These are phyloP conservation scores for Hemaris fuciformis DNA, from an alignment of 2,888 invertebrate species.

Conservation along the genomic window DNA sequence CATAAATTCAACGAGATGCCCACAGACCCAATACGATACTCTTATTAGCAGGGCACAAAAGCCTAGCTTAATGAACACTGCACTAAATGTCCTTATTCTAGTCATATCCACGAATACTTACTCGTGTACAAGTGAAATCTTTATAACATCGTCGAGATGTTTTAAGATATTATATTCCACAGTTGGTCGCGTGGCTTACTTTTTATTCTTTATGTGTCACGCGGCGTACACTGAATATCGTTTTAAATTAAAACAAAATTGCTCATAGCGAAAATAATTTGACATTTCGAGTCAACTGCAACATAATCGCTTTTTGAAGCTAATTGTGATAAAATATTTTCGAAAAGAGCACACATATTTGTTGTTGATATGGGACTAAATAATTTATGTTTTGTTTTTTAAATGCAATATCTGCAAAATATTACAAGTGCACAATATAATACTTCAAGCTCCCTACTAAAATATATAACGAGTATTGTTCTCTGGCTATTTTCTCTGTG, in stretches of 20 bases:
- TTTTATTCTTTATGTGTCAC: neutral
- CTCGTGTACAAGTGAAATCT: neutral
- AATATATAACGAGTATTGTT: neutral
- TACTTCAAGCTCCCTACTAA: neutral
- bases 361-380: no score
- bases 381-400: neutral
- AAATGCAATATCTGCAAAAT: no score
- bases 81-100: slow-evolving; percentile 19
- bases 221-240: neutral
- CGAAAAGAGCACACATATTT: no score
- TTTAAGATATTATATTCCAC: neutral
- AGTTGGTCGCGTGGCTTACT: neutral
- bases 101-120: slow-evolving; percentile 8
- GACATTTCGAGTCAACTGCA: neutral
- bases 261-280: neutral
- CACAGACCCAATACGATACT: slow-evolving; percentile 30
- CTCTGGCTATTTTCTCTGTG: neutral
- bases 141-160: neutral
- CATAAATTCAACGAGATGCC: slow-evolving; percentile 37
- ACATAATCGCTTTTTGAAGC: no score
- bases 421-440: no score
- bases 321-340: neutral
- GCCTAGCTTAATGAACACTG: slow-evolving; percentile 40
- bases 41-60: slow-evolving; percentile 39
- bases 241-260: neutral